phyloP scores from a whole-genome alignment of 2,113 vertebrate species.

The Ceyx melanurus region DNA sequence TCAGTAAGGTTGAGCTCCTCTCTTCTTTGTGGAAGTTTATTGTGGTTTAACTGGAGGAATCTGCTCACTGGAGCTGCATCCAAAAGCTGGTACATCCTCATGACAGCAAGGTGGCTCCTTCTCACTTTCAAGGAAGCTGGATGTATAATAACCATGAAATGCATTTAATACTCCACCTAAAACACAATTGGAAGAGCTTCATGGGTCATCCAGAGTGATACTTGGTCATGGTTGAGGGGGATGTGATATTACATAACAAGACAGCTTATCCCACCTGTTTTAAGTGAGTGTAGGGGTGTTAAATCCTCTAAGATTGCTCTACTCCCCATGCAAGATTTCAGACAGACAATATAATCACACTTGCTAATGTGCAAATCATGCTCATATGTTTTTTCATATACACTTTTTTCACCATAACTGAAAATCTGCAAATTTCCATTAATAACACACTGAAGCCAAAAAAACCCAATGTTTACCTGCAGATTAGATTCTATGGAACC shows the following conservation, averaged over 20 bases:
- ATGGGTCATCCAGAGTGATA: not conserved
- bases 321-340: not conserved
- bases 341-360: not conserved
- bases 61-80: not conserved
- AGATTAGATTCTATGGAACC: not conserved
- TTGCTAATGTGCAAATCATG: not conserved
- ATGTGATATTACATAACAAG: not conserved
- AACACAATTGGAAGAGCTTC: rapidly evolving
- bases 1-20: not conserved
- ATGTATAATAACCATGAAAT: not conserved
- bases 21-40: not conserved
- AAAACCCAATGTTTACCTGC: not conserved
- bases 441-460: not conserved
- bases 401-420: not conserved
- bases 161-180: not conserved
- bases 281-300: not conserved
- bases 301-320: not conserved
- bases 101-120: not conserved
- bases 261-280: not conserved
- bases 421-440: slow-evolving; percentile 13
- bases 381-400: not conserved
- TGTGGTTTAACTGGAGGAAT: not conserved
- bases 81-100: not conserved
- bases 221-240: not conserved
- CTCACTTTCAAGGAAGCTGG: not conserved